Evolutionary conservation across 2,113 vertebrate species (phyloP), one percentile per base, ranked within the genome.

Genomic region (Catagonus wagneri): DNA sequence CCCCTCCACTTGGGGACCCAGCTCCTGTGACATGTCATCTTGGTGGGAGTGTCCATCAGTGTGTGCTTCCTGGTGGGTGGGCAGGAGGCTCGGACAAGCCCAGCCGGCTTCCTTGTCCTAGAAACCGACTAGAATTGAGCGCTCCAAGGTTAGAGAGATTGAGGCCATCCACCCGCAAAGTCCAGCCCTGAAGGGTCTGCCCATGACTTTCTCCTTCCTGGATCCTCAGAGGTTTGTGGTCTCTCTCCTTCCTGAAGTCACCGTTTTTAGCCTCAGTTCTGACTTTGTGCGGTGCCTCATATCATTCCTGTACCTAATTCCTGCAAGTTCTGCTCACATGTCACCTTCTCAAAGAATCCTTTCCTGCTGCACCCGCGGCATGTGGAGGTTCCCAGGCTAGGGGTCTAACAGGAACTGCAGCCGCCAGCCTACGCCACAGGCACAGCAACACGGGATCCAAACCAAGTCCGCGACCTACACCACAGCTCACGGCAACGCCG

Each of bases 151-250:
- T 1, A 66, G 58, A 52, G 63, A 25, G 27, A 54, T 0, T 60
- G 52, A 72, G 61, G 9, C 27, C 63, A 66, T 27, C n/a, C 25
- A 27, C 15, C n/a, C 56, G 2, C 1, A 6, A 39, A 60, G 8
- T 17, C 29, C 60, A 50, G 12, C 27, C 69, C 34, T 29, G 10
- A 56, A 66, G 52, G 75, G 8, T 78, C 14, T 52, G 13, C 10
- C 68, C 65, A 19, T 0, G 13, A 69, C 63, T 23, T 29, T 69
- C 14, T 68, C 78, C 58, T 63, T 58, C n/a, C 19, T 50, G 4
- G 5, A 44, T 14, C 29, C 63, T 36, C 10, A 11, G 7, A 17
- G 0, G 0, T 15, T 23, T 22, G 17, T 6, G 20, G 32, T 19
- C 56, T 36, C 50, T 74, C 68, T 86, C 58, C 22, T 80, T 60